Evolutionary conservation across 2,888 invertebrate species (phyloP).

Genomic region (Oscheius sp.): DNA sequence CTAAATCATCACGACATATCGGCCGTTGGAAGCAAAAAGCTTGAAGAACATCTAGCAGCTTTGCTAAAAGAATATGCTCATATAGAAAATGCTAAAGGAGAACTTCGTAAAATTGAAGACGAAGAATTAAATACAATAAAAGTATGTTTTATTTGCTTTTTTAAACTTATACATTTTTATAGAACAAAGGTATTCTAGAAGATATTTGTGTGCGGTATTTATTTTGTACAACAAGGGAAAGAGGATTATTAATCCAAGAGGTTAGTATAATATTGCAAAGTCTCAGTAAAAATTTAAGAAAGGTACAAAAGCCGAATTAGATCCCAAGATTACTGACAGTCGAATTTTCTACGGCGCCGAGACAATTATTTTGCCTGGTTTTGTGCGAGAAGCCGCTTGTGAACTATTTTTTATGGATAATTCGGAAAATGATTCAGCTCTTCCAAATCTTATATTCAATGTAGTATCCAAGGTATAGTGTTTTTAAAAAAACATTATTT

Average conservation of each 20-base stretch:
- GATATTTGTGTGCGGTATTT: slow-evolving; percentile 11
- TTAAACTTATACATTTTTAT: slow-evolving; percentile 1
- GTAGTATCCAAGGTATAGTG: slow-evolving; percentile 2
- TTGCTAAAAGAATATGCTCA: slow-evolving; percentile 40
- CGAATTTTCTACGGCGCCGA: slow-evolving; percentile 16
- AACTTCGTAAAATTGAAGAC: slow-evolving; percentile 35
- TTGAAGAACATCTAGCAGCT: slow-evolving; percentile 37
- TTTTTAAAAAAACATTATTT: background rate
- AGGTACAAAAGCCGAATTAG: background rate
- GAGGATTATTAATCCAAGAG: slow-evolving; percentile 11
- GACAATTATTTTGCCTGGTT: slow-evolving; percentile 32
- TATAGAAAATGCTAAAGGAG: slow-evolving; percentile 36
- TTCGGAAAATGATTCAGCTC: slow-evolving; percentile 13
- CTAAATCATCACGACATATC: slow-evolving; percentile 83
- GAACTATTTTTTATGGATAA: slow-evolving; percentile 22
- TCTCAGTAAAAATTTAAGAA: background rate
- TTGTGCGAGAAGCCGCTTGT: slow-evolving; percentile 29
- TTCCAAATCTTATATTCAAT: slow-evolving; percentile 4
- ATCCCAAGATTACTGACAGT: slow-evolving; percentile 12
- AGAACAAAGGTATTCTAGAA: slow-evolving; percentile 4
- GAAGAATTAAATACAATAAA: slow-evolving; percentile 31
- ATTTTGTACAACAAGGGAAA: slow-evolving; percentile 15
- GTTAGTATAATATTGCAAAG: background rate
- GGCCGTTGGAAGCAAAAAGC: slow-evolving; percentile 73
- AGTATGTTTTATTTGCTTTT: slow-evolving; percentile 15